Conservation (phyloP, 2,888 invertebrate genomes). For the Eupithecia inturbata region DNA sequence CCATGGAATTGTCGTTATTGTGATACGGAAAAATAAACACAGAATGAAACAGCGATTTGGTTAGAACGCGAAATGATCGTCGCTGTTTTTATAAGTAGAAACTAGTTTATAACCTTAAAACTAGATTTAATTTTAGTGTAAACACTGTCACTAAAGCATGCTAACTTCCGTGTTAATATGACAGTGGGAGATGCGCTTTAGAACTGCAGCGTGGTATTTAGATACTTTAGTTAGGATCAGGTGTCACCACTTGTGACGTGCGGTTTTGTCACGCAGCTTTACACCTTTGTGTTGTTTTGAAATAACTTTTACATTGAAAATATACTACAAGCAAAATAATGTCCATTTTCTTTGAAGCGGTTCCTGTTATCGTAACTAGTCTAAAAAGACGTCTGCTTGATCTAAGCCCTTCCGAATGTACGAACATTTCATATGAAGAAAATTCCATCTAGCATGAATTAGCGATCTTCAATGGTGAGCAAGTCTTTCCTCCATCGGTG, state of each 20-base stretch:
- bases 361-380: not conserved
- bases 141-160: not conserved
- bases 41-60: not conserved
- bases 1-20: not conserved
- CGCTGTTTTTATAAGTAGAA: not conserved
- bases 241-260: slow-evolving; percentile 49
- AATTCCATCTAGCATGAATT: not conserved
- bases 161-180: slow-evolving; percentile 8
- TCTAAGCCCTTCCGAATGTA: not conserved
- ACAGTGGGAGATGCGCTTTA: slow-evolving; percentile 7
- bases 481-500: not conserved
- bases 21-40: slow-evolving; percentile 4
- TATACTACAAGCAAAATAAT: not conserved
- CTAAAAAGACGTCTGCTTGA: not conserved
- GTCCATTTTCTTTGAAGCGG: not conserved
- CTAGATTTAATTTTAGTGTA: slow-evolving; percentile 1
- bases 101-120: not conserved
- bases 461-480: not conserved
- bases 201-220: slow-evolving; percentile 48
- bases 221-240: slow-evolving; percentile 49
- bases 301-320: slow-evolving; percentile 1
- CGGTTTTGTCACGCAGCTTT: slow-evolving; percentile 48
- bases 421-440: not conserved
- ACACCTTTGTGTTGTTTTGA: slow-evolving; percentile 31
- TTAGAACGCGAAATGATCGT: not conserved